Conservation (phyloP, 2,888 invertebrate species). For the Rhingia campestris region DNA sequence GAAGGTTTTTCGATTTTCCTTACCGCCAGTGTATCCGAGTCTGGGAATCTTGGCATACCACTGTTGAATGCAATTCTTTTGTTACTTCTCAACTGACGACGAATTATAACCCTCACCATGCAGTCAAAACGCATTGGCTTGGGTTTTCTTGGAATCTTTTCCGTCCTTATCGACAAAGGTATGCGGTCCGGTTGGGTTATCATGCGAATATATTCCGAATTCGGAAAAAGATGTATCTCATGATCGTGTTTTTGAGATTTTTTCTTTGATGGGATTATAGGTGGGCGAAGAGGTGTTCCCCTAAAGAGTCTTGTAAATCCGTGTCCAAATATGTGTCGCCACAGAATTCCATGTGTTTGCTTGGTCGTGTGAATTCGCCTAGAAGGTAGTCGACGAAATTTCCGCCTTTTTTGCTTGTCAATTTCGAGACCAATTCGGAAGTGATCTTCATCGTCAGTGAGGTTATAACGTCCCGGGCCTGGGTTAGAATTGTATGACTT, state of each 20-base stretch:
- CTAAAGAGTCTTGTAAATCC: slow-evolving; percentile 77
- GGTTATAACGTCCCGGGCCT: slow-evolving; percentile 79
- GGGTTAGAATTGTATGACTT: slow-evolving; percentile 76
- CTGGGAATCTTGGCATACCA: slow-evolving; percentile 79
- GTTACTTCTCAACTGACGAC: slow-evolving; percentile 78
- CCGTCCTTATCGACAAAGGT: slow-evolving; percentile 70
- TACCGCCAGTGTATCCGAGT: slow-evolving; percentile 72
- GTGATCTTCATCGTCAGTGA: slow-evolving; percentile 76
- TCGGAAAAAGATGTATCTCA: slow-evolving; percentile 34
- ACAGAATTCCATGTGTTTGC: slow-evolving; percentile 75
- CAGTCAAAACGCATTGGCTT: slow-evolving; percentile 77
- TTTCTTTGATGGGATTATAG: neutral
- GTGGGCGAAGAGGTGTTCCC: neutral
- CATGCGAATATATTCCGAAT: slow-evolving; percentile 77
- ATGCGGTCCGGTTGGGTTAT: slow-evolving; percentile 76
- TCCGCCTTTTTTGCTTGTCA: slow-evolving; percentile 75
- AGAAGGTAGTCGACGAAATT: slow-evolving; percentile 78
- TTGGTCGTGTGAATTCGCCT: slow-evolving; percentile 62
- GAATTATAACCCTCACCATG: slow-evolving; percentile 75
- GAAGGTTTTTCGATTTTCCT: slow-evolving; percentile 75
- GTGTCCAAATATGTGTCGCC: slow-evolving; percentile 78
- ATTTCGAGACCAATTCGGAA: neutral
- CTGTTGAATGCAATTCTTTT: slow-evolving; percentile 80
- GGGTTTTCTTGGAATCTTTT: slow-evolving; percentile 49
- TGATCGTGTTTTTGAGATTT: slow-evolving; percentile 10